Evolutionary conservation across 2,113 vertebrate species (phyloP), one percentile per base, ranked within the genome.

Genomic region (Epinephelus lanceolatus): DNA sequence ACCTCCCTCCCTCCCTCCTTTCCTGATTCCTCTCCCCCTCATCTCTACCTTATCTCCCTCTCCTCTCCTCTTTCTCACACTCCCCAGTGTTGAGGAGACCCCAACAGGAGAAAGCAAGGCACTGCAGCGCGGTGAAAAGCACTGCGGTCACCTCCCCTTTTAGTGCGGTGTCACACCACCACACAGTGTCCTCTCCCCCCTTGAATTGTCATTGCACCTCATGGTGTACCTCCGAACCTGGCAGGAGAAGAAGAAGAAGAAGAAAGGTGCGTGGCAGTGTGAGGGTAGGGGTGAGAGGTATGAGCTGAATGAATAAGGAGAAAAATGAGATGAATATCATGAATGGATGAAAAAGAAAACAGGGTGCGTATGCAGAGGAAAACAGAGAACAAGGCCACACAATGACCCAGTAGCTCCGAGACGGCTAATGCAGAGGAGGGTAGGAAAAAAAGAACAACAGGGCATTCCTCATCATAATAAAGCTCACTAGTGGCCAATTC

Each of bases 81-180:
- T 94, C 81, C 83, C 88, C 73, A 60, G 92, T 94, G 84, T 70
- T 73, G 86, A 91, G 83, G 93, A 92, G 94, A 91, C 93, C 89
- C 92, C 93, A 76, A 66, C 91, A 90, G 94, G 93, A 86, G 74
- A 81, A 81, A 90, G 8, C 0, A 49, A 45, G 75, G 87, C 81
- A 95, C 82, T 94, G 93, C 95, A 95, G 68, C 72, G 6, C 51
- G 61, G 81, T 84, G 76, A 83, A 30, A 85, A 89, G 81, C 89
- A 88, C 91, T 94, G 94, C 90, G 94, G 95, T 92, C 91, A 83
- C 91, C 92, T 92, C 93, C 94, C 92, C 90, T 91, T 93, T 89
- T 89, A 89, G 92, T 93, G 94, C 92, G 81, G 91, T 90, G 93
- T 94, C 94, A 95, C 91, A 92, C 89, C 91, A 92, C 89, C 93